A percentile compares a stretch with the other conserved stretches of the same genome.
Conservation (phyloP, 2,113 vertebrate species). For the Pampusana beccarii region DNA sequence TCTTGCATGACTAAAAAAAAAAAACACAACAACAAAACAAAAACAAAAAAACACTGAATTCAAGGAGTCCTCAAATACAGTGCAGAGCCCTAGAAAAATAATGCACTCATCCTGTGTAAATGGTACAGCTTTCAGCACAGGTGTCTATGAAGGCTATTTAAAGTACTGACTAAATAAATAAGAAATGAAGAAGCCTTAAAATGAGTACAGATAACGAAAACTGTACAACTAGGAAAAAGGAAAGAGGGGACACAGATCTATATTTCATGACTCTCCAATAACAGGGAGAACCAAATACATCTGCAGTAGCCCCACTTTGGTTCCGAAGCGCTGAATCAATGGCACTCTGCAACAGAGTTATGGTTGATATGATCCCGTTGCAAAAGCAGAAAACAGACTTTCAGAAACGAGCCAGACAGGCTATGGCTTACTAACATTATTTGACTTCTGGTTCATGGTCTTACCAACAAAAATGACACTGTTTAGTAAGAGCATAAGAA, state of each 20-base stretch:
- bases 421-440: neutral
- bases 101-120: neutral
- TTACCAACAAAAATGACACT: neutral
- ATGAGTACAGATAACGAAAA: conserved; percentile 19
- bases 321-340: neutral
- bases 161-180: conserved; percentile 49
- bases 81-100: conserved; percentile 21
- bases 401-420: neutral
- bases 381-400: neutral
- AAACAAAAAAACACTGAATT: neutral
- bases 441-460: neutral
- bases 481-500: neutral
- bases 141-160: conserved; percentile 29
- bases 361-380: neutral
- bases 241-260: neutral
- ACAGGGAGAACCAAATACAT: neutral
- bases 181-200: conserved; percentile 50
- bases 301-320: neutral
- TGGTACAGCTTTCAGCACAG: neutral
- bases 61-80: neutral
- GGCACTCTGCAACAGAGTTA: neutral
- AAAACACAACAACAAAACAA: neutral
- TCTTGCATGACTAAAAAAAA: neutral
- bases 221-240: neutral
- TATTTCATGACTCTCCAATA: neutral